Base-by-base conservation (phyloP, 37 sponge, comb jelly and placozoan genomes). In the Beroe forskalii region DNA sequence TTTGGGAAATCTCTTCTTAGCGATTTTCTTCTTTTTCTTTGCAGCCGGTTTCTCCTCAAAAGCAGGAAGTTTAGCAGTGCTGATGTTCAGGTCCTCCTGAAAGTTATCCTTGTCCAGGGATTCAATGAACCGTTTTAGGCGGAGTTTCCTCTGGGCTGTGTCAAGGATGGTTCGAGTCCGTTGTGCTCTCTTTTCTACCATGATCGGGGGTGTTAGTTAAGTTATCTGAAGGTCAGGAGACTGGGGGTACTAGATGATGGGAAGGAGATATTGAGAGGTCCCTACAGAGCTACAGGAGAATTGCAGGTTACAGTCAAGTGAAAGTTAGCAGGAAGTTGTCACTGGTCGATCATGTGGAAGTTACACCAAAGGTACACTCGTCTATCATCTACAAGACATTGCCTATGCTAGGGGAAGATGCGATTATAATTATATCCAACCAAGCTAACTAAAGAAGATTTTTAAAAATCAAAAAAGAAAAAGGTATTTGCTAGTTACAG, bases 71-170 rank as follows among this genome's bases (percentile, higher is more conserved):
- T 42, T 80, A 1, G 86, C 86, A n/a, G 86, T 25, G 55, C 55
- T 80, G 86, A 80, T 80, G 27, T 80, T 80, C 27, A 44, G 12
- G 22, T 80, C 86, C 31, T 80, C 86, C n/a, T 80, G 86, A 44
- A 80, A 80, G 55, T 80, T 80, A 48, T 80, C 86, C 48, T 80
- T 80, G 48, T 80, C 86, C 23, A 80, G 86, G 31, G 86, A 80
- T 37, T 80, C 86, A 44, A 80, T 80, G 35, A 80, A 80, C 22
- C 86, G 44, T 38, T 80, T 80, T 9, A 80, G 55, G 1, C 86
- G 44, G 3, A 80, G 86, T 80, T 80, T 80, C 55, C 86, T 23
- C 55, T 80, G 86, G 2, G 86, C 86, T 2, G 43, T 80, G 55
- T 80, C 86, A 23, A 80, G 55, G 0, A 80, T 48, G 1, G 86